These are phyloP conservation scores for Clepsis dumicolana DNA, from an alignment of 2,888 invertebrate genomes.

Conservation along the genomic window DNA sequence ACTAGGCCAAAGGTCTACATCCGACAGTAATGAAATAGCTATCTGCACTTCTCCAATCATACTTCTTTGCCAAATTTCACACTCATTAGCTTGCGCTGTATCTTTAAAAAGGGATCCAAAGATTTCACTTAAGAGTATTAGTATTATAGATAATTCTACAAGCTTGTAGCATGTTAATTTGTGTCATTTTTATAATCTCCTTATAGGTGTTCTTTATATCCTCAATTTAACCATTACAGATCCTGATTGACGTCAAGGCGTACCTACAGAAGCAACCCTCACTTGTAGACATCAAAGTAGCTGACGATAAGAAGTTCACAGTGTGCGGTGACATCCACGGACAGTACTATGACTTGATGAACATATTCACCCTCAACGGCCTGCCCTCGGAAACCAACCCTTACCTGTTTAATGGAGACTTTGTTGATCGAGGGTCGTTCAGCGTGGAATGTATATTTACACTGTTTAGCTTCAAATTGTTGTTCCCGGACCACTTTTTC, in stretches of 20 bases:
- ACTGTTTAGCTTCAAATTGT: slow-evolving; percentile 97
- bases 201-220: too few relatives aligned
- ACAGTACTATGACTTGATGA: slow-evolving; percentile 99
- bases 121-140: too few relatives aligned
- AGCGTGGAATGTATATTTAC: slow-evolving; percentile 99
- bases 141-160: too few relatives aligned
- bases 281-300: slow-evolving; percentile 95
- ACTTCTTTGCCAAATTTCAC: too few relatives aligned
- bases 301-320: slow-evolving; percentile 96
- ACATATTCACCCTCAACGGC: slow-evolving; percentile 99
- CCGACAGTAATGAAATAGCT: too few relatives aligned
- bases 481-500: slow-evolving; percentile 98
- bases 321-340: slow-evolving; percentile 99
- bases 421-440: slow-evolving; percentile 99
- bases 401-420: slow-evolving; percentile 99
- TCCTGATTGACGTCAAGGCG: slow-evolving; percentile 95
- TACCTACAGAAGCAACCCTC: slow-evolving; percentile 94
- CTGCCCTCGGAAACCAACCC: slow-evolving; percentile 97
- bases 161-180: too few relatives aligned
- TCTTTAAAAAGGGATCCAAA: too few relatives aligned
- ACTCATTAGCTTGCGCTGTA: too few relatives aligned
- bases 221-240: too few relatives aligned
- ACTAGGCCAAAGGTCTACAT: too few relatives aligned
- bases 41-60: too few relatives aligned
- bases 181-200: not conserved